Evolutionary conservation across 2,888 invertebrate genomes (phyloP).

Genomic region (Nomada fucata): DNA sequence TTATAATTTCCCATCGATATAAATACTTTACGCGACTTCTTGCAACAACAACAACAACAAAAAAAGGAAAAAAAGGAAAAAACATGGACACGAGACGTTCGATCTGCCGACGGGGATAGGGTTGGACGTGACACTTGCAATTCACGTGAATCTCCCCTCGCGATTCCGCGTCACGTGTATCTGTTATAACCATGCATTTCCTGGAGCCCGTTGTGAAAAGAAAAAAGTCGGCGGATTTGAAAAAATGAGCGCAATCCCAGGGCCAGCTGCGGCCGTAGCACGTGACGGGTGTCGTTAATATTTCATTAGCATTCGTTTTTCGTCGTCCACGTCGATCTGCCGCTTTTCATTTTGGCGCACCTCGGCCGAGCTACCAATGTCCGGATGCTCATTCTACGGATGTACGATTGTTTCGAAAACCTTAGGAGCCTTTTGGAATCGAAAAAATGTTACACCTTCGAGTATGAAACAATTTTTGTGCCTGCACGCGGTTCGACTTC

Average conservation of each 20-base stretch:
- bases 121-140: neutral
- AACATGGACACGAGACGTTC: neutral
- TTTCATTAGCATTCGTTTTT: slow-evolving; percentile 80
- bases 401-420: slow-evolving; percentile 48
- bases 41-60: no score
- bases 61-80: no score
- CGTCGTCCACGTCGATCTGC: slow-evolving; percentile 68
- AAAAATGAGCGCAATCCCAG: slow-evolving; percentile 50
- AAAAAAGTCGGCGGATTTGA: slow-evolving; percentile 4
- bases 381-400: slow-evolving; percentile 50
- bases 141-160: slow-evolving; percentile 25
- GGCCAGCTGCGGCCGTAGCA: slow-evolving; percentile 61
- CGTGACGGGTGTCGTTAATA: slow-evolving; percentile 79
- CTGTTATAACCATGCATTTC: slow-evolving; percentile 36
- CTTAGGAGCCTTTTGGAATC: slow-evolving; percentile 11
- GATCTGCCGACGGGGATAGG: neutral
- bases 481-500: no score
- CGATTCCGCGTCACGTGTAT: slow-evolving; percentile 54
- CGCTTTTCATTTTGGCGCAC: slow-evolving; percentile 65
- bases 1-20: no score
- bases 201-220: slow-evolving; percentile 32
- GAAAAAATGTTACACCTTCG: neutral
- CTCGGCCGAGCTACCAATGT: slow-evolving; percentile 25
- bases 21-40: no score
- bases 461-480: neutral